phyloP scores from a whole-genome alignment of 2,113 vertebrate genomes.

The Sinosuthora webbiana region DNA sequence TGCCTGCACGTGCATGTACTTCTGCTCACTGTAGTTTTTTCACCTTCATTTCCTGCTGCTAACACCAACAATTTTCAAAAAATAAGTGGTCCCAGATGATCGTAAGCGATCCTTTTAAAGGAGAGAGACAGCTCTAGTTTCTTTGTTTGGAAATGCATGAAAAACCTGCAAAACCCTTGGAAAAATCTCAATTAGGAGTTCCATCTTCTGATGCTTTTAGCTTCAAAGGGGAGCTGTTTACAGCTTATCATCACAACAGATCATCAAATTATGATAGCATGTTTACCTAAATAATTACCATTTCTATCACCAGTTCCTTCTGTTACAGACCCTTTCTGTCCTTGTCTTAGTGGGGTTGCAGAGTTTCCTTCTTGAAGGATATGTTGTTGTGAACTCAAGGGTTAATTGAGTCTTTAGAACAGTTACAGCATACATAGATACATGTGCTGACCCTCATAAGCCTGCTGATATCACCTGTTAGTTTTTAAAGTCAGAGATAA shows the following conservation, averaged over 20 bases:
- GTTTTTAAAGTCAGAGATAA: not conserved
- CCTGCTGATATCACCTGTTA: not conserved
- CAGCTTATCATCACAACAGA: not conserved
- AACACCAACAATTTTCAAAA: not conserved
- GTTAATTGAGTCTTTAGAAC: not conserved
- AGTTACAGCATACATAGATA: not conserved
- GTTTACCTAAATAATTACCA: not conserved
- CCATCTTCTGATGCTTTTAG: not conserved
- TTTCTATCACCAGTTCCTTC: not conserved
- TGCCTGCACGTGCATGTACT: rapidly evolving
- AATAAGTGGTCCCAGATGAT: not conserved
- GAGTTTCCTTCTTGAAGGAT: not conserved
- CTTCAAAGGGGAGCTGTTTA: not conserved
- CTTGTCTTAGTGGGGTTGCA: not conserved
- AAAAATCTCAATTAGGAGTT: not conserved
- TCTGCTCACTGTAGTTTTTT: not conserved
- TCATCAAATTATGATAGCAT: not conserved
- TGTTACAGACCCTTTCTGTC: not conserved
- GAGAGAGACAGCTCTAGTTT: not conserved
- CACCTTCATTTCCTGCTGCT: not conserved
- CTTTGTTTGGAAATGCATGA: not conserved
- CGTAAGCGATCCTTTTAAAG: rapidly evolving
- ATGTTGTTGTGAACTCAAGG: not conserved
- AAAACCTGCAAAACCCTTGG: not conserved
- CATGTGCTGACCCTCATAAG: not conserved